Base-by-base conservation (phyloP, 2,797 vertebrate genomes). In the Anguilla pacifica region DNA sequence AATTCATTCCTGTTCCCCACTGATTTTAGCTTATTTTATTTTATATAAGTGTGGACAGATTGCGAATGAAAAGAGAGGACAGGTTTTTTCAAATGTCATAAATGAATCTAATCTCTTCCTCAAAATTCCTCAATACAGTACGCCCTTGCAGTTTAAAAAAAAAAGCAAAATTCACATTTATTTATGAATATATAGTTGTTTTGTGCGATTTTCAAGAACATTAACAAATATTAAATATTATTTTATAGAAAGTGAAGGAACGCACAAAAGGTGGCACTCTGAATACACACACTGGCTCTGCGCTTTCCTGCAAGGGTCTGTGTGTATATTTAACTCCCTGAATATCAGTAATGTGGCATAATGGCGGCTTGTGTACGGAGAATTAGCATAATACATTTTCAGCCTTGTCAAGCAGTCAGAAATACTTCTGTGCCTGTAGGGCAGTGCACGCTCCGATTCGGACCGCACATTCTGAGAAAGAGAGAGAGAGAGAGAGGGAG, bases 301-400 rank as follows among this genome's bases (percentile, higher is more conserved):
- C 70, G 6, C 35, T 77, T 43, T 77, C 72, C 35, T 43, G 35
- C 11, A 0, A n/a, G 70, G 3, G 0, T 72, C n/a, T 9, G 31
- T 6, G 1, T 43, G 72, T 35, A 39, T 77, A 77, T 77, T 39
- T 77, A 77, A 77, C 72, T 67, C 28, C 35, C 4, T 5, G 35
- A 43, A 35, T 77, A 43, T 77, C 72, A 39, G 13, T 77, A 77
- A 77, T 3, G 72, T 77, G 72, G 43, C 35, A 39, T 77, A 39
- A 77, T 17, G 11, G 31, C 70, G 28, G 28, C 9, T 35, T 28
- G 28, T 35, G 4, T 17, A 43, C 35, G 67, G 11, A 39, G 31
- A 11, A 77, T 77, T 77, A 77, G 72, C 72, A 43, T 77, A 77
- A 77, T 35, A 43, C 72, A 77, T 77, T 43, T 74, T 43, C 72